A percentile compares a stretch with the other conserved stretches of the same genome.
These are phyloP conservation scores for Macrochelys suwanniensis DNA, from an alignment of 2,797 vertebrate genomes.

Conservation along the genomic window DNA sequence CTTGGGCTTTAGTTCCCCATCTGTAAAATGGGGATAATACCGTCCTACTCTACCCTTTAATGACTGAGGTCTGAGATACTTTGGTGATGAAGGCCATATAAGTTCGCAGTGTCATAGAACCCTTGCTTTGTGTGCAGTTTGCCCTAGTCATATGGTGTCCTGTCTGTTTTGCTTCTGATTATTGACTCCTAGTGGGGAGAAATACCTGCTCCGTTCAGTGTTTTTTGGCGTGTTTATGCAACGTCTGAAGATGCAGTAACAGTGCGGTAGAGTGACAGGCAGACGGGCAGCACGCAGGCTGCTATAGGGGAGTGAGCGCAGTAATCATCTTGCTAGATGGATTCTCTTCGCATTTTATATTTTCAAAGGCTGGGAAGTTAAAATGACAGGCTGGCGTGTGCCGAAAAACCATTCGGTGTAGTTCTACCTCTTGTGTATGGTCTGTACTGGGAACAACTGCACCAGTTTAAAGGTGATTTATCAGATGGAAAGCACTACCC, in stretches of 20 bases:
- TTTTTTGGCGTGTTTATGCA: fast-evolving
- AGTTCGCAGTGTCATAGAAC: not conserved
- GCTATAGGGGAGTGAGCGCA: not conserved
- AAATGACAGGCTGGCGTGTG: not conserved
- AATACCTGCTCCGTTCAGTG: fast-evolving
- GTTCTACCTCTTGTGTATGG: not conserved
- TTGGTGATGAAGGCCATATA: not conserved
- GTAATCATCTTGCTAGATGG: fast-evolving
- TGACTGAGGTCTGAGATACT: not conserved
- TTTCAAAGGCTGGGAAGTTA: not conserved
- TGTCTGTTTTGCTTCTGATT: not conserved
- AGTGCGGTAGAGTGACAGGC: fast-evolving
- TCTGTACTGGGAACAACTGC: not conserved
- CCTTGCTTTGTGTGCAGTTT: not conserved
- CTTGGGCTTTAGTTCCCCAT: not conserved
- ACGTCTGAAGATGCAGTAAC: fast-evolving
- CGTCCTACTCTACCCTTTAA: not conserved
- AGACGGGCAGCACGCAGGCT: fast-evolving
- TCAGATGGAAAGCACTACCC: not conserved
- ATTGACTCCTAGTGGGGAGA: not conserved
- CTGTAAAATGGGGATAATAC: not conserved
- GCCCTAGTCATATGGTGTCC: not conserved
- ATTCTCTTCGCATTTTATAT: fast-evolving
- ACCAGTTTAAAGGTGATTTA: not conserved
- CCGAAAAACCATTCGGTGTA: fast-evolving